These are phyloP conservation scores for Serinus canaria DNA, from an alignment of 2,113 vertebrate species.

Conservation along the genomic window DNA sequence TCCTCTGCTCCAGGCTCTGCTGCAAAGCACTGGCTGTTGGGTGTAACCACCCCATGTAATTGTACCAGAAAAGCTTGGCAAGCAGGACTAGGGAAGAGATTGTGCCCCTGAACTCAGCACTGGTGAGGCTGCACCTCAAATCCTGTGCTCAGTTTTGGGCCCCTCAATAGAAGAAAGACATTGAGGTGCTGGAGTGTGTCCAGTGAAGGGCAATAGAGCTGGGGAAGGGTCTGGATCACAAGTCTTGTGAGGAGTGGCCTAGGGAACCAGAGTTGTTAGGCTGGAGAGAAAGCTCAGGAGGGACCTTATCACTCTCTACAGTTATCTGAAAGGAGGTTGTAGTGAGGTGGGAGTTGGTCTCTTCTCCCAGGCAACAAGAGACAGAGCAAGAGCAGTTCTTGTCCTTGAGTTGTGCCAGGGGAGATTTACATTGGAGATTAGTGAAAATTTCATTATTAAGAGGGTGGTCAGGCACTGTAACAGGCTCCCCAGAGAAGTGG, in stretches of 20 bases:
- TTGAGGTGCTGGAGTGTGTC: accelerated
- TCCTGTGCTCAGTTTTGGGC: not conserved
- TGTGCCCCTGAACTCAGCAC: accelerated
- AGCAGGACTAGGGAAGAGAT: not conserved
- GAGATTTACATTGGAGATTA: not conserved
- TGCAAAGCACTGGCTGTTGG: not conserved
- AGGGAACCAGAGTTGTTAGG: not conserved
- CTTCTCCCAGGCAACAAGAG: not conserved
- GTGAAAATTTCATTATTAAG: not conserved
- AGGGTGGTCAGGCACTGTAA: not conserved
- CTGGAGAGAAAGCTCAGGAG: not conserved
- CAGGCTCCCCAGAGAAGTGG: not conserved
- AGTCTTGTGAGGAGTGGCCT: not conserved
- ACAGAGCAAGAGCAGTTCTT: not conserved
- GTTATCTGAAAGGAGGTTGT: not conserved
- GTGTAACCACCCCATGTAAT: not conserved
- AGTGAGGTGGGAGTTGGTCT: accelerated
- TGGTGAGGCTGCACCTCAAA: not conserved
- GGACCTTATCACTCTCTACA: not conserved
- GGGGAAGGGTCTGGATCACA: not conserved
- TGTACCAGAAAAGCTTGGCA: not conserved
- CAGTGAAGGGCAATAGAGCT: not conserved
- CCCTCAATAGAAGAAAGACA: not conserved
- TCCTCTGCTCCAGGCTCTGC: not conserved
- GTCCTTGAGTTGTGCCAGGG: not conserved